phyloP scores from a whole-genome alignment of 2,797 vertebrate species.

The Fringilla coelebs region DNA sequence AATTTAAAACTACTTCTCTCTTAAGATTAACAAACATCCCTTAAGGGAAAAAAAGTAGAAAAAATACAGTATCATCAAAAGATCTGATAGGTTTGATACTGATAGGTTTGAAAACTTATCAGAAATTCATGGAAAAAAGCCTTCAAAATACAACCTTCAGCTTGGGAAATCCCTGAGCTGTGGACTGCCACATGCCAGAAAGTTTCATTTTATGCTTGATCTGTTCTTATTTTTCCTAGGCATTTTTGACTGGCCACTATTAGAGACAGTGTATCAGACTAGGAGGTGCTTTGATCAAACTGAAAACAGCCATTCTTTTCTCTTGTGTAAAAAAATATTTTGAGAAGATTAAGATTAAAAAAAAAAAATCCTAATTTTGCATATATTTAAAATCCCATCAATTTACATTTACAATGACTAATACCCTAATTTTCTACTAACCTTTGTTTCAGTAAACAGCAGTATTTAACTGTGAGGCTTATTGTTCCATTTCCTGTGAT shows the following conservation, averaged over 20 bases:
- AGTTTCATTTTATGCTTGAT: constrained; percentile 46
- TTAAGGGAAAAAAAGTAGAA: neutral
- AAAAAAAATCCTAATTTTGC: neutral
- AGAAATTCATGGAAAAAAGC: constrained; percentile 15
- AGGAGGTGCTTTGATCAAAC: neutral
- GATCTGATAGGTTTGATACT: neutral
- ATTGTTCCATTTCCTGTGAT: neutral
- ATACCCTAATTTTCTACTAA: neutral
- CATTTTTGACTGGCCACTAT: neutral
- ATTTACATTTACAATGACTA: neutral
- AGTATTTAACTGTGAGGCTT: neutral
- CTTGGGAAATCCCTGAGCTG: constrained; percentile 31
- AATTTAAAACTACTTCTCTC: neutral
- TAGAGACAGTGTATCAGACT: neutral
- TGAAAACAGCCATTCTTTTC: neutral
- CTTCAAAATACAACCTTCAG: constrained; percentile 10
- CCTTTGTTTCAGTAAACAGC: neutral
- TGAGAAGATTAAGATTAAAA: neutral
- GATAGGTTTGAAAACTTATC: constrained; percentile 3
- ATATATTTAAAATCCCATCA: neutral
- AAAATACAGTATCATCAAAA: neutral
- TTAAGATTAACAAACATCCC: neutral
- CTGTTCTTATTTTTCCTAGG: neutral
- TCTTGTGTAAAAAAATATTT: neutral
- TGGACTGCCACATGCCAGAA: constrained; percentile 43